Evolutionary conservation across 35 echinoderm and acorn worm genomes (phyloP).

Genomic region (Acanthaster planci): DNA sequence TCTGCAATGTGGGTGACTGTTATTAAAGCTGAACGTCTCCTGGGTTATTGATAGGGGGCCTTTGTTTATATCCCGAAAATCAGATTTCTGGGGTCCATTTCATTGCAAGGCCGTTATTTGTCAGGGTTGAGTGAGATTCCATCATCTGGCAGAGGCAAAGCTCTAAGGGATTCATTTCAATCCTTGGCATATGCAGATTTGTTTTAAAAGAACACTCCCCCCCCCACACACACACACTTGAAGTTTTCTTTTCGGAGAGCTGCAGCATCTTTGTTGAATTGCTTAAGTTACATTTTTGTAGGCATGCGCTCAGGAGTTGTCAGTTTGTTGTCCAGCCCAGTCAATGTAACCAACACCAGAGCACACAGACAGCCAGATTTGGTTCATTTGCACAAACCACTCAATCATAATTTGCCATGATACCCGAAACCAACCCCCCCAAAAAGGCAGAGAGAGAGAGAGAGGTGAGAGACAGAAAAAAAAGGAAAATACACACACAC

Average conservation of each 20-base stretch:
- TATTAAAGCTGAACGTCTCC: not conserved
- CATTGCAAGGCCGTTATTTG: not conserved
- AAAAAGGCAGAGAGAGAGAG: constrained; percentile 11
- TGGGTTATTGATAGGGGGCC: constrained; percentile 9
- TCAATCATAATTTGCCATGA: constrained; percentile 23
- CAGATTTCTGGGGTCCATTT: constrained; percentile 4
- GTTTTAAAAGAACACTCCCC: not conserved
- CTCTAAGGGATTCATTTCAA: not conserved
- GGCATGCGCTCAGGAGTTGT: no score
- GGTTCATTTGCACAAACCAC: constrained; percentile 28
- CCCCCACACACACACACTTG: no score
- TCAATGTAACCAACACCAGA: constrained; percentile 27
- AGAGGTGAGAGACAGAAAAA: no score
- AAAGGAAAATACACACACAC: not conserved
- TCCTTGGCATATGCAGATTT: not conserved
- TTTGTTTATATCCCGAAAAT: constrained; percentile 22
- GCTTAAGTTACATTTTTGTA: no score
- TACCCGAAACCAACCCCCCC: constrained; percentile 17
- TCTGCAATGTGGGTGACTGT: not conserved
- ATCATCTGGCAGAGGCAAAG: not conserved
- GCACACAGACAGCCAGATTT: constrained; percentile 21
- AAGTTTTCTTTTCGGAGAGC: no score
- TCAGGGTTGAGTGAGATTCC: not conserved
- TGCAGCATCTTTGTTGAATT: no score
- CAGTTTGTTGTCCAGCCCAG: not conserved